Conservation (phyloP, 2,113 vertebrate species). For the Cryptomyrus ogoouensis region DNA sequence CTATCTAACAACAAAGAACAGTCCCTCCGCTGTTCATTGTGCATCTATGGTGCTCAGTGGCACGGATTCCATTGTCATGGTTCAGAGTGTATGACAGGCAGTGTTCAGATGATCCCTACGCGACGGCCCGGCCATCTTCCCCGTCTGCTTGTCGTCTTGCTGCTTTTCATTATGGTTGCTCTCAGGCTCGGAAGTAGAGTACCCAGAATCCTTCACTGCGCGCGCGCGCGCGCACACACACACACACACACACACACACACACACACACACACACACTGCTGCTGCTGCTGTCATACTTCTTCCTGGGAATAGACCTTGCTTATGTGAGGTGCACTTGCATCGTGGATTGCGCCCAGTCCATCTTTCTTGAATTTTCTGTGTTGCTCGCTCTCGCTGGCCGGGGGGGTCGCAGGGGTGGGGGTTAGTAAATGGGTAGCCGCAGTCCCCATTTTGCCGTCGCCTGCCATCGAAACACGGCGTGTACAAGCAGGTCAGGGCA, state of each 20-base stretch:
- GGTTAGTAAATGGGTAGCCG: not conserved
- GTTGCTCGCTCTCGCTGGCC: slow-evolving; percentile 16
- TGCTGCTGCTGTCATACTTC: not conserved
- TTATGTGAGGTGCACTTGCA: not conserved
- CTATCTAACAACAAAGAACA: slow-evolving; percentile 1
- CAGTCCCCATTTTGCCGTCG: slow-evolving; percentile 12
- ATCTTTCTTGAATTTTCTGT: slow-evolving; percentile 13
- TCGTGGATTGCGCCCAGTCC: slow-evolving; percentile 20
- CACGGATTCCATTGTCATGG: not conserved
- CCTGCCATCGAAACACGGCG: not conserved
- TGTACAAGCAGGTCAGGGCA: not conserved
- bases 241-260: slow-evolving; percentile 8
- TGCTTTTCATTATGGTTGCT: slow-evolving; percentile 13
- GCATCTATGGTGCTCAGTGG: slow-evolving; percentile 7
- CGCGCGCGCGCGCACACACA: not conserved
- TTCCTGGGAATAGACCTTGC: not conserved
- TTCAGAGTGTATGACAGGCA: not conserved
- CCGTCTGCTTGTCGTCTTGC: not conserved
- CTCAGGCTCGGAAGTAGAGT: not conserved
- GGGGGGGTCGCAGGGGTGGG: slow-evolving; percentile 9
- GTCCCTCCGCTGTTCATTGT: slow-evolving; percentile 6
- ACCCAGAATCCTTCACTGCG: slow-evolving; percentile 5
- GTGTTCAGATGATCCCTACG: not conserved
- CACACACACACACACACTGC: not conserved
- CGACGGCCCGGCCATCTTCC: not conserved